Base-by-base conservation (phyloP, 2,888 invertebrate species). In the Bedellia somnulentella region DNA sequence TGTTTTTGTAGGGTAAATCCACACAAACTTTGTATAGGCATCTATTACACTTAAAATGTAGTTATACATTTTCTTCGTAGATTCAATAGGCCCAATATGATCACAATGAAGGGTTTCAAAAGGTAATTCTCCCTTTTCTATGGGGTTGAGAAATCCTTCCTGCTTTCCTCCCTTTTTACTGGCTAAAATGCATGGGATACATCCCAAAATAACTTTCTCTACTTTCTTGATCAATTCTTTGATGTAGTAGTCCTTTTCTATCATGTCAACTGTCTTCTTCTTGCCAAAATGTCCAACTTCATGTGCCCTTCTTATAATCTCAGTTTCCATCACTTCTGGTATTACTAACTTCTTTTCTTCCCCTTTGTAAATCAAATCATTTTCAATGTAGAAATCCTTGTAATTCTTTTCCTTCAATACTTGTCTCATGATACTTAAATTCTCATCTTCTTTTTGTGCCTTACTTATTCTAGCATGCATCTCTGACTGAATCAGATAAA, bases 21-120 rank as follows among this genome's bases (percentile, higher is more conserved):
- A 58, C 1, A 40, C 42, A 41, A 56, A 57, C 29, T 58, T 60
- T 0, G 52, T 52, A 24, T 54, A 58, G 0, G 36, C 45, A 36
- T 61, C 57, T 0, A 57, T 34, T 0, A 57, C 37, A 0, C 49
- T 49, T 1, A 61, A 41, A 1, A 63, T 47, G 21, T 58, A 38
- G 24, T 52, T 51, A 24, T 56, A 55, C n/a, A 32, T 28, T 32
- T 52, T 55, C 2, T 39, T 39, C 1, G 54, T 57, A 0, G 45
- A 38, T n/a, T n/a, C n/a, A 9, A 54, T 18, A 1, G 54, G 55
- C 5, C 55, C 57, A 1, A 62, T 24, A 27, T 56, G 59, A 26
- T 60, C 57, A 1, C 48, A 21, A 30, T 58, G 52, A 4, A 47
- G 37, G 0, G 52, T 57, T 16, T 49, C 28, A 2, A 59, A 26